Percentiles rank a stretch among this genome's conserved stretches.
Evolutionary conservation across 2,113 vertebrate genomes (phyloP).

Genomic region (Piaya cayana): DNA sequence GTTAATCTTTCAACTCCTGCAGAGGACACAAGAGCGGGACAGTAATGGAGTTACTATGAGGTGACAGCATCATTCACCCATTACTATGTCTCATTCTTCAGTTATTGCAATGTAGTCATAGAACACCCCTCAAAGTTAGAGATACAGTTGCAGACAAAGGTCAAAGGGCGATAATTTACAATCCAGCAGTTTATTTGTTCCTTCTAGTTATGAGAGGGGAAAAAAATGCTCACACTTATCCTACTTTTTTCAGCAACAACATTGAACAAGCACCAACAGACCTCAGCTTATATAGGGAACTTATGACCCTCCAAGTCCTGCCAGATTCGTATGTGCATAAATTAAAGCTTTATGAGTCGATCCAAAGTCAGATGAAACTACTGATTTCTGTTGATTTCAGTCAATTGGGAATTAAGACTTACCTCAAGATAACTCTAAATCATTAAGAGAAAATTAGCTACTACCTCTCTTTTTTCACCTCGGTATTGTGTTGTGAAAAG

Average conservation of each 20-base stretch:
- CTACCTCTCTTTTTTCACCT: not conserved
- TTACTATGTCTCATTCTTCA: not conserved
- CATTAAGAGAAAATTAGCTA: not conserved
- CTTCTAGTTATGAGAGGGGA: not conserved
- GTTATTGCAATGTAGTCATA: not conserved
- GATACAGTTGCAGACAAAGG: not conserved
- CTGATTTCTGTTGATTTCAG: not conserved
- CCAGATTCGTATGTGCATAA: not conserved
- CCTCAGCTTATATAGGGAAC: not conserved
- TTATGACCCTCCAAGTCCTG: not conserved
- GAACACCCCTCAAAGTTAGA: not conserved
- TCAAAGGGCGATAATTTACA: not conserved
- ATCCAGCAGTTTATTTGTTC: not conserved
- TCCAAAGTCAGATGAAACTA: not conserved
- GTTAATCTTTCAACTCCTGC: conserved; percentile 17
- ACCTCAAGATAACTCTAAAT: not conserved
- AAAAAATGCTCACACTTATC: not conserved
- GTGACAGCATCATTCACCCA: not conserved
- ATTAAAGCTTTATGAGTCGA: not conserved
- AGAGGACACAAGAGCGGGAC: not conserved
- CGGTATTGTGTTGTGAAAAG: not conserved
- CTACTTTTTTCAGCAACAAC: not conserved
- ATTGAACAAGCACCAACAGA: not conserved
- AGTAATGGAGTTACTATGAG: not conserved
- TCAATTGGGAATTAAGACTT: not conserved